Evolutionary conservation across 1,140 invertebrate species (phyloP), one percentile per base, ranked within the genome.

Genomic region (Holcopasites calliopsidis): DNA sequence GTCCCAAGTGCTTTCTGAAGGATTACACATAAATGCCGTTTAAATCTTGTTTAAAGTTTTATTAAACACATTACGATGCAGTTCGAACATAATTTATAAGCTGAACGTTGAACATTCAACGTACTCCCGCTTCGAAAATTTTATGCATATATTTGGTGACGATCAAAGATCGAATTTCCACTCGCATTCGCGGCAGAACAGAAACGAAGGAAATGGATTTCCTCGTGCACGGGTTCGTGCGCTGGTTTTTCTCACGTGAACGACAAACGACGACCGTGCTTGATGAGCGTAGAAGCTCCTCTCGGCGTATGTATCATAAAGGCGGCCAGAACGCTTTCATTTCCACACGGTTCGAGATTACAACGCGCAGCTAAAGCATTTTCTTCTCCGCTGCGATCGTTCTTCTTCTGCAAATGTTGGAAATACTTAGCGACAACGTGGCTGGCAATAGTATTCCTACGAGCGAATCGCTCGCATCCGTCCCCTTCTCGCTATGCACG

Each of bases 261-360:
- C 44, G 69, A 61, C 40, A 50, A 71, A 61, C 69, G 44, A 31
- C 57, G 69, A 10, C 69, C 21, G 44, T 71, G 55, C 69, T 61
- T 49, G 55, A 61, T 61, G 69, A 61, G 31, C 60, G 40, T 47
- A 35, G 44, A 61, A 28, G 10, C 44, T 71, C 44, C 69, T 71
- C 31, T 55, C n/a, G n/a, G n/a, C n/a, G 44, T 38, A n/a, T 16
- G 69, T 50, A 60, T 49, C 69, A 71, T 61, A 71, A 61, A 71
- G 69, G 33, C 55, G 7, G 26, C 55, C 33, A 31, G 44, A 71
- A 50, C 44, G 44, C 69, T 71, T 71, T 71, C 44, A 71, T 60
- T 61, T 71, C 44, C 42, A n/a, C n/a, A 71, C 69, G 57, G 57
- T 71, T 71, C 50, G 31, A 71, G 69, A 71, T 71, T 71, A 50